These are phyloP conservation scores for Tyrophagus putrescentiae DNA, from an alignment of 1,140 invertebrate genomes.

Conservation along the genomic window DNA sequence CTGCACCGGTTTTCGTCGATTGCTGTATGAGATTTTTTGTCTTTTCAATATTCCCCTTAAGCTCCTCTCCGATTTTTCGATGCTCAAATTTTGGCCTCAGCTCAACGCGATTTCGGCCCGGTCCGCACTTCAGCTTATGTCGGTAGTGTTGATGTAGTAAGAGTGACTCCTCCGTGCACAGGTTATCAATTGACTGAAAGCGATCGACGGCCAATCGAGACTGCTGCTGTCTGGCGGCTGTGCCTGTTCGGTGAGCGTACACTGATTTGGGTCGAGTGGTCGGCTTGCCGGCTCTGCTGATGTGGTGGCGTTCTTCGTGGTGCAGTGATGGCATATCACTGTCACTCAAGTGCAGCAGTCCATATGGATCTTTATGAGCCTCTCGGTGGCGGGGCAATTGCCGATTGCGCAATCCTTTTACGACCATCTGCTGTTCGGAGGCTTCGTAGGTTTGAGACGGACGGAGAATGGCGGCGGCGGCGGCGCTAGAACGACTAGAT, in stretches of 20 bases:
- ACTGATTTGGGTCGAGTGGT: not conserved
- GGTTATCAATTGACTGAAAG: conserved; percentile 6
- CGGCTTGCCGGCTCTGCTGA: not conserved
- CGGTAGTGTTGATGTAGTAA: conserved; percentile 4
- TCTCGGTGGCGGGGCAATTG: not conserved
- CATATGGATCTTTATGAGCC: not conserved
- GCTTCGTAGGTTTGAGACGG: conserved; percentile 7
- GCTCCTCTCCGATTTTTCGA: too few species aligned
- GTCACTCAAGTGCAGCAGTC: conserved; percentile 5
- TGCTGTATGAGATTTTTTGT: not conserved
- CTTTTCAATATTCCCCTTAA: not conserved
- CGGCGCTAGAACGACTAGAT: not conserved
- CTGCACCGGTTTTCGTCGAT: not conserved
- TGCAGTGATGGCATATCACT: not conserved
- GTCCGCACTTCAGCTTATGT: too few species aligned
- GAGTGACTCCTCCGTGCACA: not conserved
- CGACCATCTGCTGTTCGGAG: not conserved
- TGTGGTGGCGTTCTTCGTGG: not conserved
- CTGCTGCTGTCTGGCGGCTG: not conserved
- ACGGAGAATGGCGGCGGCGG: not conserved
- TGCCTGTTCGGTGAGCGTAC: too few species aligned
- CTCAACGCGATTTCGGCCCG: not conserved
- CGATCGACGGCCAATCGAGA: not conserved
- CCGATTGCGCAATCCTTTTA: not conserved
- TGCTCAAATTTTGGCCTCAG: not conserved